These are phyloP conservation scores for Chloroceryle amazona DNA, from an alignment of 2,797 vertebrate species.

Conservation along the genomic window DNA sequence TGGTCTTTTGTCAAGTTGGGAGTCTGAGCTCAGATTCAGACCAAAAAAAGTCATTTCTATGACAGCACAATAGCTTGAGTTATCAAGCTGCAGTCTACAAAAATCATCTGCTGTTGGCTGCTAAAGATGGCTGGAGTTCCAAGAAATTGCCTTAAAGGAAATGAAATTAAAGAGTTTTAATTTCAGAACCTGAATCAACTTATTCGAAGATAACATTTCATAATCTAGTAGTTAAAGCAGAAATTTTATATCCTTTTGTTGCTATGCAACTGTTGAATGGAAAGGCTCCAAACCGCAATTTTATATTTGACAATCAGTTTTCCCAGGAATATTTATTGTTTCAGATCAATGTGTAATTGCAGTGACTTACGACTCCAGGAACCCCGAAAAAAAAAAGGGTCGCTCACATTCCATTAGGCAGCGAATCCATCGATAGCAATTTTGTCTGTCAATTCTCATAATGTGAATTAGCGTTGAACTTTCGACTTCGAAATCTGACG, in stretches of 20 bases:
- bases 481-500: slow-evolving; percentile 66
- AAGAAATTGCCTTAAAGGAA: slow-evolving; percentile 62
- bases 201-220: slow-evolving; percentile 65
- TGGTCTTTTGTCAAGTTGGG: not conserved
- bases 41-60: slow-evolving; percentile 1
- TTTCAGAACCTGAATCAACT: slow-evolving; percentile 63
- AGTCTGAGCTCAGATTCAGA: slow-evolving; percentile 24
- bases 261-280: slow-evolving; percentile 88
- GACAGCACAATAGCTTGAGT: slow-evolving; percentile 14
- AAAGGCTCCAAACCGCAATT: slow-evolving; percentile 72
- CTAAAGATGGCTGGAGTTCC: slow-evolving; percentile 34
- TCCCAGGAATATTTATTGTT: slow-evolving; percentile 85
- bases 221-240: slow-evolving; percentile 73
- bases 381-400: slow-evolving; percentile 53
- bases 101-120: slow-evolving; percentile 21
- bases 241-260: slow-evolving; percentile 85
- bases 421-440: slow-evolving; percentile 63
- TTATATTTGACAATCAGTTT: slow-evolving; percentile 87
- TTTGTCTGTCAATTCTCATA: slow-evolving; percentile 38
- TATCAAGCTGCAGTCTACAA: not conserved
- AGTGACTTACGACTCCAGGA: slow-evolving; percentile 65
- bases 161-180: slow-evolving; percentile 56
- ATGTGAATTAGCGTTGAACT: slow-evolving; percentile 76
- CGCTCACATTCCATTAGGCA: slow-evolving; percentile 76
- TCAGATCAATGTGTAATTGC: slow-evolving; percentile 67